Percentiles rank a stretch among this genome's conserved stretches.
phyloP scores from a whole-genome alignment of 2,888 invertebrate genomes.

The Eristalinus aeneus region DNA sequence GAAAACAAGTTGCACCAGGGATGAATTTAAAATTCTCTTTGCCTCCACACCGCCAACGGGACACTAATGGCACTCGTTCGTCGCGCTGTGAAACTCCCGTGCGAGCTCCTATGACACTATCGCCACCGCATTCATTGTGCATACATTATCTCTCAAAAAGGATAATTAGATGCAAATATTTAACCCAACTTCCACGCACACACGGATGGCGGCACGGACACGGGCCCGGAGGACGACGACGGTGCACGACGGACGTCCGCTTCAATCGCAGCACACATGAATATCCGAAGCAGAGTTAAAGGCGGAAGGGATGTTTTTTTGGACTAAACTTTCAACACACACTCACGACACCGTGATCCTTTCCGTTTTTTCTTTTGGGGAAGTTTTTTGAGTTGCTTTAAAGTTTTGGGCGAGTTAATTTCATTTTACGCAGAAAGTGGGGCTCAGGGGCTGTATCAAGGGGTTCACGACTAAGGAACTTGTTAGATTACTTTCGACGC shows the following conservation, averaged over 20 bases:
- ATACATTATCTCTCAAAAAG: conserved; percentile 2
- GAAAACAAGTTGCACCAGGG: conserved; percentile 5
- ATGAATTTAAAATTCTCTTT: not conserved
- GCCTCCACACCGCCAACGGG: not conserved
- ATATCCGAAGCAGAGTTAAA: not conserved
- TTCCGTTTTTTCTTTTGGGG: not conserved
- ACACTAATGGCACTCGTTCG: not conserved
- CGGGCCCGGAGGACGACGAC: not conserved
- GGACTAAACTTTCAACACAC: not conserved
- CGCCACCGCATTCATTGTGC: conserved; percentile 14
- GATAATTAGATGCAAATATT: conserved; percentile 41
- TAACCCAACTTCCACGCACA: not conserved
- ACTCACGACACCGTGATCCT: not conserved
- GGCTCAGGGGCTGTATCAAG: not conserved
- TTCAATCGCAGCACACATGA: conserved; percentile 28
- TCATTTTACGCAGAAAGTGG: not conserved
- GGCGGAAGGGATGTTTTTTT: not conserved
- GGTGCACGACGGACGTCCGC: conserved; percentile 31
- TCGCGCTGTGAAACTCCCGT: not conserved
- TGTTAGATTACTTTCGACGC: conserved; percentile 7
- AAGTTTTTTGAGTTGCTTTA: not conserved
- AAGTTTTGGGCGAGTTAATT: not conserved
- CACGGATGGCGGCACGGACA: not conserved
- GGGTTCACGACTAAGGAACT: not conserved
- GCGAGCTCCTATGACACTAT: not conserved